phyloP scores from a whole-genome alignment of 1,140 invertebrate species.

The Diprion similis region DNA sequence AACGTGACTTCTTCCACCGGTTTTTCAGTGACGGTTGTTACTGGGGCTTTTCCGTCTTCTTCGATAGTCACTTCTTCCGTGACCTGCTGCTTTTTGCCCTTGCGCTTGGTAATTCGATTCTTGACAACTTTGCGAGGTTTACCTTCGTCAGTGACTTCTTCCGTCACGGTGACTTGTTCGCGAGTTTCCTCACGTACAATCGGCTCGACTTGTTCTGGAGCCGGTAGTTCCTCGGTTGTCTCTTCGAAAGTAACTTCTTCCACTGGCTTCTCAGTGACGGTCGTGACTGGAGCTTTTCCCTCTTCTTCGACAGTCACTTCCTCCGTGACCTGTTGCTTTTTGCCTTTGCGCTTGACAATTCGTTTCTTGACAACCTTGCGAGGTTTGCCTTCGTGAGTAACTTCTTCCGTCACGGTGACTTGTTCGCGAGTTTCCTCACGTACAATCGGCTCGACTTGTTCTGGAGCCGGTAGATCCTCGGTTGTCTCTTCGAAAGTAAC shows the following conservation, averaged over 20 bases:
- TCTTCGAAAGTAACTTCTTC: constrained; percentile 40
- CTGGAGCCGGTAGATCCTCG: constrained; percentile 24
- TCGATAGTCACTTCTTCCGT: constrained; percentile 54
- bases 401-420: constrained; percentile 29
- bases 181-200: constrained; percentile 36
- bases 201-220: constrained; percentile 42
- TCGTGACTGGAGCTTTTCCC: constrained; percentile 34
- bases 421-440: constrained; percentile 38
- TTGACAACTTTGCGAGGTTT: constrained; percentile 39
- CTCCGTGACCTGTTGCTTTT: constrained; percentile 42
- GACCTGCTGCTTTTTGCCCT: constrained; percentile 51
- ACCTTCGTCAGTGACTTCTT: constrained; percentile 42
- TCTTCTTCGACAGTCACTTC: constrained; percentile 35
- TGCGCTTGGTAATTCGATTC: constrained; percentile 53
- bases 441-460: constrained; percentile 13
- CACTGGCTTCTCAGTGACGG: too few relatives aligned
- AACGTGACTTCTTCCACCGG: constrained; percentile 16
- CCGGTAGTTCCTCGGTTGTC: constrained; percentile 45
- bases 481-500: constrained; percentile 41
- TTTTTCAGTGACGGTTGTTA: constrained; percentile 19
- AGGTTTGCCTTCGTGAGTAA: constrained; percentile 40
- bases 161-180: constrained; percentile 27
- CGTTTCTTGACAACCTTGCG: constrained; percentile 41
- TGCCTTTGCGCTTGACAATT: constrained; percentile 43
- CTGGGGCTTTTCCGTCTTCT: constrained; percentile 47